phyloP scores from a whole-genome alignment of 2,888 invertebrate species.

The Ormia ochracea region DNA sequence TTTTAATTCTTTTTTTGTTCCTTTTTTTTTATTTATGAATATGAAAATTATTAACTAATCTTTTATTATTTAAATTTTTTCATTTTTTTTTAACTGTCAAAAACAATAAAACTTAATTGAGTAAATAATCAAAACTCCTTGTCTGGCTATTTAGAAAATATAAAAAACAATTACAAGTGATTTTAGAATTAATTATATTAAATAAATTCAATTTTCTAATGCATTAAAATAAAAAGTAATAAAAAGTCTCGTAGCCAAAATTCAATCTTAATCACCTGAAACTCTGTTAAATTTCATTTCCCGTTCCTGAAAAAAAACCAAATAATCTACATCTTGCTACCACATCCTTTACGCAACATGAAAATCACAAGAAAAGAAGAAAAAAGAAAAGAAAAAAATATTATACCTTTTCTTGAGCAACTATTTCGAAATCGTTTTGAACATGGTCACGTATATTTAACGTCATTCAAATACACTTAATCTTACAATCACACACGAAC shows the following conservation, averaged over 20 bases:
- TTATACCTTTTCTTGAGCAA: neutral
- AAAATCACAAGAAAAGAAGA: no score
- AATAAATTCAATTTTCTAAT: neutral
- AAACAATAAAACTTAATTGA: no score
- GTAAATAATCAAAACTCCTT: no score
- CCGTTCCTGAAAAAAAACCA: neutral
- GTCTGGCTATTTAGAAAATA: no score
- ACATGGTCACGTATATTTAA: slow-evolving; percentile 57
- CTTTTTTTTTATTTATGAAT: no score
- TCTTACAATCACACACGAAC: slow-evolving; percentile 35
- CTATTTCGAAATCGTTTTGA: slow-evolving; percentile 17
- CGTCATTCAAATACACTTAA: slow-evolving; percentile 52
- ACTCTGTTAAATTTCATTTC: slow-evolving; percentile 39
- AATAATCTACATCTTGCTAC: neutral
- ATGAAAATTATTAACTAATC: no score
- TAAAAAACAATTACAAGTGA: no score
- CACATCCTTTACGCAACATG: neutral
- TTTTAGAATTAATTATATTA: no score
- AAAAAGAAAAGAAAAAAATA: neutral
- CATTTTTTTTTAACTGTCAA: no score
- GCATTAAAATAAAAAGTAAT: neutral
- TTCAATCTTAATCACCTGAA: neutral
- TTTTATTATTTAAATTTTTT: no score
- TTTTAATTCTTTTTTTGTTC: no score
- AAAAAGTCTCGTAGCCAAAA: neutral